These are phyloP conservation scores for Formica exsecta DNA, from an alignment of 1,140 invertebrate genomes.

Conservation along the genomic window DNA sequence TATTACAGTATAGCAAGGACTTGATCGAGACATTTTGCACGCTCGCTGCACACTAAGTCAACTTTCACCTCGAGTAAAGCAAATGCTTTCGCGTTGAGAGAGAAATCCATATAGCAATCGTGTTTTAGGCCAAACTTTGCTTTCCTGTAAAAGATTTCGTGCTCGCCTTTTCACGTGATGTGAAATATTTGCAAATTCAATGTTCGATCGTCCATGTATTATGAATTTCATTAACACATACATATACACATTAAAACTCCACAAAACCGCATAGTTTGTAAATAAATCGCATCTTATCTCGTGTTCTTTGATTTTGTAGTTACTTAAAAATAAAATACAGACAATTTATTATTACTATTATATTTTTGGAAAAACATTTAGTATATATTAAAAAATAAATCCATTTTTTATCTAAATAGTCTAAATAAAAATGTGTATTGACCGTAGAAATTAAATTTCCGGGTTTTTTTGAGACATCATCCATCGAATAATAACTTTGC, in stretches of 20 bases:
- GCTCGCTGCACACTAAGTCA: slow-evolving; percentile 48
- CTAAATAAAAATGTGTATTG: neutral
- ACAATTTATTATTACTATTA: neutral
- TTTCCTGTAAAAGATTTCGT: neutral
- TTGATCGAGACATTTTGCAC: slow-evolving; percentile 47
- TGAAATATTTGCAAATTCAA: neutral
- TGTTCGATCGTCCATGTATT: neutral
- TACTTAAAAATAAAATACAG: slow-evolving; percentile 5
- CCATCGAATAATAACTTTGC: neutral
- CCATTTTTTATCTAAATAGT: neutral
- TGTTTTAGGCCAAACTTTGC: neutral
- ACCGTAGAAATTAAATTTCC: slow-evolving; percentile 6
- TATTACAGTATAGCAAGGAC: neutral
- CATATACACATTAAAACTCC: neutral
- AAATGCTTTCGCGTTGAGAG: slow-evolving; percentile 55
- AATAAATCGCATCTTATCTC: neutral
- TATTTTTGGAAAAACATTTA: neutral
- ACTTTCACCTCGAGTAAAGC: slow-evolving; percentile 54
- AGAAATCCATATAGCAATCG: slow-evolving; percentile 42
- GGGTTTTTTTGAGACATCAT: slow-evolving; percentile 14
- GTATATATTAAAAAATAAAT: neutral
- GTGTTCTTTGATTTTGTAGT: neutral
- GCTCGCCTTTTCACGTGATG: neutral
- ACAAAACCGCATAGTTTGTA: neutral
- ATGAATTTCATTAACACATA: too few relatives aligned